Evolutionary conservation across 2,888 invertebrate species (phyloP).

Genomic region (Cyclophora punctaria): DNA sequence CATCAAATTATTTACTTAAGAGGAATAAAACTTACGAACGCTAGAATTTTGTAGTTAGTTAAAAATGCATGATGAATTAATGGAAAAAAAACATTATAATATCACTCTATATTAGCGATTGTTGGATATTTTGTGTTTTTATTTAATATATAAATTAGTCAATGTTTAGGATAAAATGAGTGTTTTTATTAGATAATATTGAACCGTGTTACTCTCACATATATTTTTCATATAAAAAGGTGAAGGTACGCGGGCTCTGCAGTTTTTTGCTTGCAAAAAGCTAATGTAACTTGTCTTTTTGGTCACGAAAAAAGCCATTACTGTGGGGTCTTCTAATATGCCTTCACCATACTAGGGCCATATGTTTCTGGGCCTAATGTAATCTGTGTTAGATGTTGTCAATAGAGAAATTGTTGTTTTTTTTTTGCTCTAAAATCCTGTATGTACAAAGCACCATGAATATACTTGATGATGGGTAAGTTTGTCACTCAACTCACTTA

Average conservation of each 20-base stretch:
- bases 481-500: slow-evolving; percentile 28
- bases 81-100: slow-evolving; percentile 17
- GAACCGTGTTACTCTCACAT: slow-evolving; percentile 12
- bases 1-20: slow-evolving; percentile 29
- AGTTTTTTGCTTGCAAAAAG: too few species aligned
- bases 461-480: too few species aligned
- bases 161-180: slow-evolving; percentile 37
- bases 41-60: slow-evolving; percentile 57
- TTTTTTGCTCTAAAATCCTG: slow-evolving; percentile 59
- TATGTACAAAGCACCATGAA: slow-evolving; percentile 50
- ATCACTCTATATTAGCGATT: slow-evolving; percentile 29
- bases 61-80: slow-evolving; percentile 46
- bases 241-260: slow-evolving; percentile 11
- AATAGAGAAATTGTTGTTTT: slow-evolving; percentile 9
- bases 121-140: slow-evolving; percentile 22
- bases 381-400: slow-evolving; percentile 10
- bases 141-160: slow-evolving; percentile 36
- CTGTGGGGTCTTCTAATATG: too few species aligned
- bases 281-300: too few species aligned
- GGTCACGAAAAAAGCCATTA: too few species aligned
- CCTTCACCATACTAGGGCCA: too few species aligned
- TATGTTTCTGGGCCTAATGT: too few species aligned
- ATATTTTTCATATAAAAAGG: slow-evolving; percentile 10
- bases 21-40: slow-evolving; percentile 41
- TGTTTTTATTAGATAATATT: slow-evolving; percentile 33